phyloP scores from a whole-genome alignment of 2,888 invertebrate genomes.

The Aleiodes leptofemur region DNA sequence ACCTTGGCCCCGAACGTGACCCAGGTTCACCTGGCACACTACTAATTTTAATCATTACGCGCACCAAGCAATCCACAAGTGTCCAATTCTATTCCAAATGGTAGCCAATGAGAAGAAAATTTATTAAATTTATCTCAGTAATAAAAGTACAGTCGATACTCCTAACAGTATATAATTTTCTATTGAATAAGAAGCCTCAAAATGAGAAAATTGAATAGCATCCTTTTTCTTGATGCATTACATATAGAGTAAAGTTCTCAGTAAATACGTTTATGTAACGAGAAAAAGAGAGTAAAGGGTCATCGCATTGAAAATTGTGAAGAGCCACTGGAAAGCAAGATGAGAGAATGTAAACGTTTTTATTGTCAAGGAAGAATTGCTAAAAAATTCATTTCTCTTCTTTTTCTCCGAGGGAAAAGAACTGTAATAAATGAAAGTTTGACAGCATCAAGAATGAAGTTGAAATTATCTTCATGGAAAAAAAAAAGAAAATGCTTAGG shows the following conservation, averaged over 20 bases:
- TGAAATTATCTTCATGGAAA: not conserved
- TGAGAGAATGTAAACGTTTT: no score
- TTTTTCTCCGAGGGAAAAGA: not conserved
- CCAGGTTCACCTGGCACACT: conserved; percentile 10
- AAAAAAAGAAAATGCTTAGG: not conserved
- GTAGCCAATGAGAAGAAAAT: conserved; percentile 7
- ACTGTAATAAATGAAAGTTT: not conserved
- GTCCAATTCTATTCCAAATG: conserved; percentile 18
- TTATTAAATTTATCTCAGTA: not conserved
- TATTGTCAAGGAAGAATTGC: no score
- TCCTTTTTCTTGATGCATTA: not conserved
- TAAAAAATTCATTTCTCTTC: no score
- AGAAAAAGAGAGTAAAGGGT: not conserved
- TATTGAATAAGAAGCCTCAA: not conserved
- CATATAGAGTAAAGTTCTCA: not conserved
- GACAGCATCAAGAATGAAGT: not conserved
- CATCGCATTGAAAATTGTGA: not conserved
- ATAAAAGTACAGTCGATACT: no score
- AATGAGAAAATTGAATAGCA: not conserved
- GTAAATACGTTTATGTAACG: conserved; percentile 1
- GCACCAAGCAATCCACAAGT: conserved; percentile 29
- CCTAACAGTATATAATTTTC: not conserved
- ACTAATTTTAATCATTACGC: conserved; percentile 30
- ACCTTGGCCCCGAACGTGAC: conserved; percentile 42
- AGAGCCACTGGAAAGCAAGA: not conserved